Percentiles rank a stretch among this genome's conserved stretches.
Conservation (phyloP, 2,888 invertebrate genomes). For the Halocaridina rubra region DNA sequence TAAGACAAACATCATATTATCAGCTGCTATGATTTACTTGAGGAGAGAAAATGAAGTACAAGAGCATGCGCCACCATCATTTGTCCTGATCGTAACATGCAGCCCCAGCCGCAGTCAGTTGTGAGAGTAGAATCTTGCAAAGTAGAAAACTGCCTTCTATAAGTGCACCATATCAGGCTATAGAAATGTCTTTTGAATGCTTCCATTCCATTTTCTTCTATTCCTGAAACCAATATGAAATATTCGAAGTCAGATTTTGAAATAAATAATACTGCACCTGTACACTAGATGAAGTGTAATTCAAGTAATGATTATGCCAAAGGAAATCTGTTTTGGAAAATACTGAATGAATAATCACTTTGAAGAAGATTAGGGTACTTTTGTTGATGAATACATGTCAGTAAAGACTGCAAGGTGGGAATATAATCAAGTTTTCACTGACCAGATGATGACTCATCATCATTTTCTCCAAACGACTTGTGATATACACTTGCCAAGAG, state of each 20-base stretch:
- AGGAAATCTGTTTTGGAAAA: background rate
- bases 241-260: too few species aligned
- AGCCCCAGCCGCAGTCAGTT: conserved; percentile 97
- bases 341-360: background rate
- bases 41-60: conserved; percentile 47
- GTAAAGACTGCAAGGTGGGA: background rate
- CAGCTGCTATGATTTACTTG: too few species aligned
- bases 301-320: too few species aligned
- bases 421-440: background rate
- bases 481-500: conserved; percentile 86
- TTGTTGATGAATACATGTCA: background rate
- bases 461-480: conserved; percentile 73
- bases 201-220: conserved; percentile 77
- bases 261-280: too few species aligned
- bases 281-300: too few species aligned
- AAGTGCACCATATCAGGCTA: conserved; percentile 95
- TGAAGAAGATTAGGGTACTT: background rate
- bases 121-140: conserved; percentile 87
- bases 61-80: conserved; percentile 96
- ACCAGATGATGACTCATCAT: conserved; percentile 60
- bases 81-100: conserved; percentile 98
- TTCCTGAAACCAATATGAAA: too few species aligned
- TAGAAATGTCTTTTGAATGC: conserved; percentile 87
- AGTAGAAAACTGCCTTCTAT: conserved; percentile 91
- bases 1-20: too few species aligned